Evolutionary conservation across 2,797 vertebrate species (phyloP).

Genomic region (Sternarchorhynchus goeldii): DNA sequence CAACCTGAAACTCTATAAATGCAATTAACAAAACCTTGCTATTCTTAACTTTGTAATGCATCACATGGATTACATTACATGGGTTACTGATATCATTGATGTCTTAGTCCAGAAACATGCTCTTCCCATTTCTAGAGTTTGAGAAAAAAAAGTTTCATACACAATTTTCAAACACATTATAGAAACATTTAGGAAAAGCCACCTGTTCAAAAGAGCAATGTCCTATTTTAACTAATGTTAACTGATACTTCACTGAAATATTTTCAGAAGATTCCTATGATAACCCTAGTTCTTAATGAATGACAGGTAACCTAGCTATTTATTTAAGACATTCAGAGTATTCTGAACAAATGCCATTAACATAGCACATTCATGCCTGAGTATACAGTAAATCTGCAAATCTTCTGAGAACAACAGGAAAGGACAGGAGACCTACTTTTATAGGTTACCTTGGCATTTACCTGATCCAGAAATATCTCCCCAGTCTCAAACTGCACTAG

Average conservation of each 20-base stretch:
- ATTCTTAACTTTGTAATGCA: too few species aligned
- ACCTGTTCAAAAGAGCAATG: too few species aligned
- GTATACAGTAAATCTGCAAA: conserved; percentile 10
- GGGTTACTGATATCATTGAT: not conserved
- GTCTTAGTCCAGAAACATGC: not conserved
- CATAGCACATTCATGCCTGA: not conserved
- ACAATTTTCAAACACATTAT: too few species aligned
- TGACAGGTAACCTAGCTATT: conserved; percentile 11
- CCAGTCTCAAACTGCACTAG: not conserved
- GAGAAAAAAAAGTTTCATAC: not conserved
- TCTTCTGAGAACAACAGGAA: conserved; percentile 40
- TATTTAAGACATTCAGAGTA: not conserved
- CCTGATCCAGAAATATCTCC: conserved; percentile 45
- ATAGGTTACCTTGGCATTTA: conserved; percentile 47
- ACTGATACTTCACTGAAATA: too few species aligned
- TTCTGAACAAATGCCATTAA: conserved; percentile 1
- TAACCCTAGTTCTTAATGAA: not conserved
- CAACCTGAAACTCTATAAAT: not conserved
- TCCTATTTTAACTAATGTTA: too few species aligned
- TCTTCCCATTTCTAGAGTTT: not conserved
- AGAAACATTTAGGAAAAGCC: too few species aligned
- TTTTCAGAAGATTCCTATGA: not conserved
- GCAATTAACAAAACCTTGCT: not conserved
- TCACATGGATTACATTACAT: too few species aligned
- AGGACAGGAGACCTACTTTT: conserved; percentile 27